Base-by-base conservation (phyloP, 1,140 invertebrate species). In the Hyposmocoma kahamanoa region DNA sequence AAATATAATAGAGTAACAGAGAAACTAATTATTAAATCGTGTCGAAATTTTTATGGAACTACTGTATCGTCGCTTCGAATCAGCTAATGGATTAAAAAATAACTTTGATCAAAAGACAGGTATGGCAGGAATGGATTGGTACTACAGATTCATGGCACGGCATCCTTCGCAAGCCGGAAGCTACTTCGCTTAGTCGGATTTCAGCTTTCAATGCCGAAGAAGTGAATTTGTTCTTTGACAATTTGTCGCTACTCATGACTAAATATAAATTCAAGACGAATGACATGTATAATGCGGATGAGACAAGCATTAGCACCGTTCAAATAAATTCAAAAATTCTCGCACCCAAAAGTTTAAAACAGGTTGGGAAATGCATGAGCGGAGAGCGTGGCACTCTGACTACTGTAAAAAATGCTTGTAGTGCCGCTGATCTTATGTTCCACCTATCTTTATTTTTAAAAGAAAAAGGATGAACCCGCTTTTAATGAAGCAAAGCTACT, bases 91-190 rank as follows among this genome's bases (percentile, higher is more conserved):
- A 56, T 45, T 47, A 28, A 21, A 45, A n/a, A 41, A 58, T 38
- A 53, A 49, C 39, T 56, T 56, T 28, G 44, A 53, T 30, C 39
- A 22, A 53, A 42, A 36, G 19, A 62, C 61, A 22, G 49, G 62
- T 39, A 56, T 67, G 32, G 77, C 75, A 19, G 67, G 75, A n/a
- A 59, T 64, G 47, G 60, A 84, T 26, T 84, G 73, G 74, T 67
- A 67, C 43, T 55, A 67, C 28, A 42, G 34, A 9, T 84, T 76
- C 50, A 72, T 84, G 61, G 67, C 65, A 47, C 51, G 66, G 30
- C 62, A 84, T 62, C 62, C 62, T 77, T 15, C 36, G 76, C 45
- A 59, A 49, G 26, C 67, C 81, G 20, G 68, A 84, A 50, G 55
- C 57, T 20, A 84, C 81, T 19, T 75, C 64, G 36, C 42, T 81